Conservation (phyloP, 1,140 invertebrate genomes). For the Lutraria rhynchaena region DNA sequence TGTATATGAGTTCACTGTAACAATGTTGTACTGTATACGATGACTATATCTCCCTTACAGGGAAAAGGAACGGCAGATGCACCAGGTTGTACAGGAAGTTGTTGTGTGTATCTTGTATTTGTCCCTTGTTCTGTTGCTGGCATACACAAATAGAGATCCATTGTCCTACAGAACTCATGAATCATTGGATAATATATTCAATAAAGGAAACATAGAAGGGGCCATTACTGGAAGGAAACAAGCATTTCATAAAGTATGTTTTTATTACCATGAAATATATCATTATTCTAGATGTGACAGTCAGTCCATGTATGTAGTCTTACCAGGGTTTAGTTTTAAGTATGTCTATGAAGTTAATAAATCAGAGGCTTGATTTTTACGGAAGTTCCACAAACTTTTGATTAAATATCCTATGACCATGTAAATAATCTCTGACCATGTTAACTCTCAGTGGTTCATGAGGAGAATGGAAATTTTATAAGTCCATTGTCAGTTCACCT, state of each 20-base stretch:
- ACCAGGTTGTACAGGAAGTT: slow-evolving; percentile 78
- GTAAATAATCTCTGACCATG: too few species aligned
- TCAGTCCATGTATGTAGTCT: neutral
- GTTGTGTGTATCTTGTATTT: slow-evolving; percentile 79
- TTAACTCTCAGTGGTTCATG: too few species aligned
- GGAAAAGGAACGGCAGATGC: slow-evolving; percentile 65
- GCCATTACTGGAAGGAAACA: slow-evolving; percentile 4
- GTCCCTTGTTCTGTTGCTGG: slow-evolving; percentile 77
- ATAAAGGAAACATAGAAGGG: slow-evolving; percentile 39
- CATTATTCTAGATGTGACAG: neutral
- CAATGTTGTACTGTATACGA: too few species aligned
- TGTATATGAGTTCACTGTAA: too few species aligned
- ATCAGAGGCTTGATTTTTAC: neutral
- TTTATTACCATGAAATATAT: too few species aligned
- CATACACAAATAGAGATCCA: slow-evolving; percentile 78
- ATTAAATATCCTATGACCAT: too few species aligned
- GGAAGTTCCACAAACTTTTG: neutral
- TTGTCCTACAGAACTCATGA: slow-evolving; percentile 61
- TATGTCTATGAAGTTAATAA: neutral
- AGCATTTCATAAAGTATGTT: slow-evolving; percentile 38
- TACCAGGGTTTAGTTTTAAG: neutral
- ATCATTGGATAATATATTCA: slow-evolving; percentile 62
- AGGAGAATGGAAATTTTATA: too few species aligned
- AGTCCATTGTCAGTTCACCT: too few species aligned
- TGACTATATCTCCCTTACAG: too few species aligned